Evolutionary conservation across 2,888 invertebrate species (phyloP), one percentile per base, ranked within the genome.

Genomic region (Dromius quadrimaculatus): DNA sequence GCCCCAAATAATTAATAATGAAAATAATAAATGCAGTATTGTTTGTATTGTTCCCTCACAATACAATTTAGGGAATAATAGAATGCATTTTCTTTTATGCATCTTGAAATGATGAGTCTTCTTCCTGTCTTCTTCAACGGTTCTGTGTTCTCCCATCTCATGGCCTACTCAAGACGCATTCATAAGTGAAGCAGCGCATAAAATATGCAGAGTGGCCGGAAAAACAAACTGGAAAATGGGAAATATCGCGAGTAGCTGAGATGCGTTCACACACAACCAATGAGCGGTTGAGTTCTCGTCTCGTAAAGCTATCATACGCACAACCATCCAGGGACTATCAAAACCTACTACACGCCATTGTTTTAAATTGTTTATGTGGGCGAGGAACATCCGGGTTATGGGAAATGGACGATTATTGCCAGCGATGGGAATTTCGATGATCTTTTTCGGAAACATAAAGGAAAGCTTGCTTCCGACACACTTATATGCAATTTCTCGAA

Each of bases 221-320:
- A 22, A 47, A 47, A 47, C 47, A 47, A 47, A 47, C 47, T 47
- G 15, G 47, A 47, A 47, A 47, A 47, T 47, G 47, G 47, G 23
- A 47, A 47, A 36, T 36, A 36, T 36, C 36, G n/a, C 8, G 11
- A 11, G 2, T n/a, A 11, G 36, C 36, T 36, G n/a, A 11, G n/a
- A 11, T 15, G 41, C 41, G 13, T 11, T 4, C 15, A 15, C 11
- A 15, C 41, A 2, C 15, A 6, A 15, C 41, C 28, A 15, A 41
- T 15, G 15, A 41, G 41, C 11, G 41, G 41, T 15, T n/a, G n/a
- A n/a, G n/a, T n/a, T n/a, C n/a, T n/a, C n/a, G n/a, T 15, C 41
- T 41, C 41, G 41, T 41, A 41, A 41, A 41, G 15, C 41, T 41
- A 41, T 41, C 41, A 41, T 41, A 41, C 1, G 15, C 41, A 41